These are phyloP conservation scores for Sinhomidia bicolor DNA, from an alignment of 2,888 invertebrate genomes.

Conservation along the genomic window DNA sequence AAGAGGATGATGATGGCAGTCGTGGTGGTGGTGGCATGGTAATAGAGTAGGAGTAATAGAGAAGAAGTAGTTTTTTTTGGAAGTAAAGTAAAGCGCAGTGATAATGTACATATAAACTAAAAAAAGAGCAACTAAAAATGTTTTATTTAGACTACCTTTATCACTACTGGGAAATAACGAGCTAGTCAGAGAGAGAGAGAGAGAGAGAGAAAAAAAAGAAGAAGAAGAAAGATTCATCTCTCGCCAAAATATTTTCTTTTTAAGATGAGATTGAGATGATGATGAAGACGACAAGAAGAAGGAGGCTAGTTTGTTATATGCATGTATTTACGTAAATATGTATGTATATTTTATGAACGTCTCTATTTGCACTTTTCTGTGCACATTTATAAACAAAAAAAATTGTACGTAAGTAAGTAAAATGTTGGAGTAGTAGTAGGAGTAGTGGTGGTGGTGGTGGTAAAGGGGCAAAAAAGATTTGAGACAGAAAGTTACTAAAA, in stretches of 20 bases:
- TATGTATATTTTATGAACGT: too few species aligned
- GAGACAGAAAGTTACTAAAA: too few species aligned
- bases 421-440: too few species aligned
- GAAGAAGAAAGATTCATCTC: slow-evolving; percentile 23
- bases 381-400: too few species aligned
- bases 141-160: slow-evolving; percentile 27
- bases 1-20: not conserved
- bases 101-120: slow-evolving; percentile 1
- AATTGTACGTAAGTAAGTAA: too few species aligned
- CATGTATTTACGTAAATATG: not conserved
- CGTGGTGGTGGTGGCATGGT: not conserved
- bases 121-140: slow-evolving; percentile 21
- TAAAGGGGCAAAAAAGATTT: too few species aligned
- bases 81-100: not conserved
- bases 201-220: not conserved
- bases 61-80: not conserved
- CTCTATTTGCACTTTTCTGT: too few species aligned
- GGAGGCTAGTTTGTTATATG: not conserved
- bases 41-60: not conserved
- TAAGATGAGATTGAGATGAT: slow-evolving; percentile 27
- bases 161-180: not conserved
- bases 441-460: too few species aligned
- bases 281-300: not conserved
- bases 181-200: not conserved
- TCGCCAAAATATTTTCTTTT: slow-evolving; percentile 18